Base-by-base conservation (phyloP, 2,113 vertebrate genomes). In the Melanocharis versteri region DNA sequence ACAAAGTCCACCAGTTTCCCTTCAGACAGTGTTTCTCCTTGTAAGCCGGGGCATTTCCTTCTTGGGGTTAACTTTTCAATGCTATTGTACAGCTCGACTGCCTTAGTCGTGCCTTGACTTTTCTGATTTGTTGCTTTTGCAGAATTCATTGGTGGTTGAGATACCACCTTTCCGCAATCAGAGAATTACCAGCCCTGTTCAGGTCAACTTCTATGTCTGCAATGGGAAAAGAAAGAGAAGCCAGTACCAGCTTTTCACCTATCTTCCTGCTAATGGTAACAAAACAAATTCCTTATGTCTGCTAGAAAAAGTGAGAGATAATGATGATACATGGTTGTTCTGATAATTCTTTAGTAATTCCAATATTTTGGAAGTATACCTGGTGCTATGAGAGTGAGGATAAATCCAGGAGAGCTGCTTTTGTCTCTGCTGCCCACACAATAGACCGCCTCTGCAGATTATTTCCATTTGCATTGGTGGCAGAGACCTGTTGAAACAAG, bases 221-320 rank as follows among this genome's bases (percentile, higher is more conserved):
- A 99, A 99, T 0, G 99, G 99, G 93, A 99, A 99, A 97, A 98
- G 99, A 96, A 99, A 99, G 98, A 98, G 99, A 95, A 99, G 99
- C 98, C 99, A 99, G 96, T 99, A 97, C 97, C 99, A 99, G 94
- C 98, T 98, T 96, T 99, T 99, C 98, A 99, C 98, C 96, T 99
- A 99, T 98, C 99, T 99, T 87, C 99, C 99, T 85, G 98, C 98
- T 85, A 99, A 99, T 81, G 99, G 99, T 99, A 99, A 98, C 37
- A 66, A 93, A 64, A 94, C 33, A 35, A 83, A 84, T 96, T 96
- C 72, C 77, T 97, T 73, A 76, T 82, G 78, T 71, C 85, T 73
- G 65, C 40, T 42, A n/a, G 91, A 37, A 75, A 85, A 60, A 66
- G 30, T 31, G 92, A 89, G n/a, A 97, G 33, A 15, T 50, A 56